These are phyloP conservation scores for Timema cristinae DNA, from an alignment of 2,888 invertebrate species.

Conservation along the genomic window DNA sequence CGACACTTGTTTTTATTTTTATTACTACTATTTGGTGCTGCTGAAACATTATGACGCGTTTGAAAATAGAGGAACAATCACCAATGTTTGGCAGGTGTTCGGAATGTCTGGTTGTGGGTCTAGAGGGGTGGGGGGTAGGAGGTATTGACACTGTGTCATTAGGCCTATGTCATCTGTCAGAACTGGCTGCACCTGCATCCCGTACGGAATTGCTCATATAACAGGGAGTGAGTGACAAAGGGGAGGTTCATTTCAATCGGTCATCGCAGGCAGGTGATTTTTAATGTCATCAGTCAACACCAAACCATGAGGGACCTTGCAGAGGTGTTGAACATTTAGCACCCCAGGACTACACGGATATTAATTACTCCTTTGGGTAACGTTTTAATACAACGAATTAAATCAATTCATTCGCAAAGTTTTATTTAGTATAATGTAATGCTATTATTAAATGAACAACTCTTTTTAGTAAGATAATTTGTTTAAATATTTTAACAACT, in stretches of 20 bases:
- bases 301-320: neutral
- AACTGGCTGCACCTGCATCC: slow-evolving; percentile 7
- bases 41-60: neutral
- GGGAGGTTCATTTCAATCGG: slow-evolving; percentile 2
- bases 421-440: too few species aligned
- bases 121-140: neutral
- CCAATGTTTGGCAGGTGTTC: slow-evolving; percentile 13
- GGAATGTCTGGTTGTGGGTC: neutral
- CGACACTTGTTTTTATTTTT: too few species aligned
- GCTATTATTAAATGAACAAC: too few species aligned
- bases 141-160: slow-evolving; percentile 13
- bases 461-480: too few species aligned
- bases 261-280: slow-evolving; percentile 11
- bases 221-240: too few species aligned
- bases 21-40: neutral
- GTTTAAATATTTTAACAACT: too few species aligned
- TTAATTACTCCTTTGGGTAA: too few species aligned
- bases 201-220: too few species aligned
- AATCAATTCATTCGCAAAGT: too few species aligned
- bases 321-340: slow-evolving; percentile 2
- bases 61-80: slow-evolving; percentile 12
- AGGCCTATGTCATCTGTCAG: neutral
- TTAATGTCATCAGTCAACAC: slow-evolving; percentile 10
- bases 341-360: neutral
- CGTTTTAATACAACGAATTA: too few species aligned